Evolutionary conservation across 2,113 vertebrate genomes (phyloP).

Genomic region (Dicerorhinus sumatrensis): DNA sequence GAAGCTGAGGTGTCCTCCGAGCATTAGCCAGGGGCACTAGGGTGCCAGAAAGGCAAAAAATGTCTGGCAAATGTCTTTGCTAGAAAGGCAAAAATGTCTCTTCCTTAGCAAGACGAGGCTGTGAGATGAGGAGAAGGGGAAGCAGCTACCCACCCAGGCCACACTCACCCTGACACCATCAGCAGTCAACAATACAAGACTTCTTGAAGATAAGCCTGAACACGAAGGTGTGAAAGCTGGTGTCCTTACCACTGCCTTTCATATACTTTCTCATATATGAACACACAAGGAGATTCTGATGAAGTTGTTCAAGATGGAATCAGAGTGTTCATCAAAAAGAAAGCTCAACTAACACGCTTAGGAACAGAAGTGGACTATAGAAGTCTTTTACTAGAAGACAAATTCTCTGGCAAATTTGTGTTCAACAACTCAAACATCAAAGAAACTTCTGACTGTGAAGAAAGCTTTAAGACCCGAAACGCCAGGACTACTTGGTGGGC

Average conservation of each 20-base stretch:
- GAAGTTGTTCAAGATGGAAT: constrained; percentile 93
- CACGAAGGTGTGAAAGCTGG: constrained; percentile 88
- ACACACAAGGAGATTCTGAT: constrained; percentile 90
- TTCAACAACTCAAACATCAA: constrained; percentile 95
- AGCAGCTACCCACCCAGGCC: neutral
- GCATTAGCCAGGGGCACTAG: neutral
- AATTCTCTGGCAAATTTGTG: constrained; percentile 93
- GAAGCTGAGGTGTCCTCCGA: neutral
- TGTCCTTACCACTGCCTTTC: constrained; percentile 94
- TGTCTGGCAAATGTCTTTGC: no score
- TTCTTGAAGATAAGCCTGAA: neutral
- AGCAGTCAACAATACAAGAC: neutral
- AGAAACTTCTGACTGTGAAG: constrained; percentile 93
- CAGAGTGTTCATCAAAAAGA: constrained; percentile 93
- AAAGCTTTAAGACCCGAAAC: constrained; percentile 93
- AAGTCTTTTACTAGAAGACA: constrained; percentile 90
- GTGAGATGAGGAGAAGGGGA: neutral
- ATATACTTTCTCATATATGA: constrained; percentile 92
- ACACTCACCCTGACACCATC: neutral
- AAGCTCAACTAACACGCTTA: constrained; percentile 92
- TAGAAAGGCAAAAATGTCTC: neutral
- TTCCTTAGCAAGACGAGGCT: neutral
- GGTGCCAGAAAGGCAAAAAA: neutral
- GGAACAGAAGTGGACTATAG: constrained; percentile 94
- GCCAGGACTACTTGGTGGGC: constrained; percentile 65